These are phyloP conservation scores for Falco rusticolus DNA, from an alignment of 2,797 vertebrate species.

Conservation along the genomic window DNA sequence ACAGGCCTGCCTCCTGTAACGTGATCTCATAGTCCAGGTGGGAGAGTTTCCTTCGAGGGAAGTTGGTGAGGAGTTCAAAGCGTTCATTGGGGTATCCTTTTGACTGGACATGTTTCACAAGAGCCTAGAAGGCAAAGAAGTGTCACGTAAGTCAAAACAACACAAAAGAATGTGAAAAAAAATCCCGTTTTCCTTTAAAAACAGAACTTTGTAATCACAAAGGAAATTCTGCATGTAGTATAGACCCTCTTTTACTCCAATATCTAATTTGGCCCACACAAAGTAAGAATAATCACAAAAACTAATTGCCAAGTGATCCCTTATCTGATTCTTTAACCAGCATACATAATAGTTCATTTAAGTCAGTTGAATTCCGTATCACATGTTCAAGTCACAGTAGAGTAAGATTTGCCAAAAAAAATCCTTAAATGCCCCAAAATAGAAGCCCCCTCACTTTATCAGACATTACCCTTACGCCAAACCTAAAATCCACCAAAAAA, in stretches of 20 bases:
- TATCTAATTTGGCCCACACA: background rate
- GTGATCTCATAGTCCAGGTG: constrained; percentile 99
- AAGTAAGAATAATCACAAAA: background rate
- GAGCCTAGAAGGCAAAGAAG: constrained; percentile 78
- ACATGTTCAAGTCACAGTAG: background rate
- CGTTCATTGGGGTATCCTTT: constrained; percentile 99
- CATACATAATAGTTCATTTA: accelerated
- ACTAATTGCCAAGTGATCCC: background rate
- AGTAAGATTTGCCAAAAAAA: background rate
- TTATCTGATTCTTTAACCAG: background rate
- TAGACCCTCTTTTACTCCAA: background rate
- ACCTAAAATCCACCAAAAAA: background rate
- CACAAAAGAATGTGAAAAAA: background rate
- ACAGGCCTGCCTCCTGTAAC: constrained; percentile 96
- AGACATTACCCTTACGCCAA: background rate
- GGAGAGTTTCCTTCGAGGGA: constrained; percentile 95
- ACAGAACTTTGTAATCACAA: background rate
- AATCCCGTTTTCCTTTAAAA: background rate
- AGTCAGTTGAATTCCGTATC: background rate
- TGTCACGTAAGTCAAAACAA: background rate
- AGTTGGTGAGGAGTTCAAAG: constrained; percentile 99
- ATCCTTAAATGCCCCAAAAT: background rate
- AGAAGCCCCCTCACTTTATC: background rate
- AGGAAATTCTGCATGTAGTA: background rate
- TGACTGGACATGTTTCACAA: constrained; percentile 95